phyloP scores from a whole-genome alignment of 2,888 invertebrate genomes.

The Sympetrum striolatum region DNA sequence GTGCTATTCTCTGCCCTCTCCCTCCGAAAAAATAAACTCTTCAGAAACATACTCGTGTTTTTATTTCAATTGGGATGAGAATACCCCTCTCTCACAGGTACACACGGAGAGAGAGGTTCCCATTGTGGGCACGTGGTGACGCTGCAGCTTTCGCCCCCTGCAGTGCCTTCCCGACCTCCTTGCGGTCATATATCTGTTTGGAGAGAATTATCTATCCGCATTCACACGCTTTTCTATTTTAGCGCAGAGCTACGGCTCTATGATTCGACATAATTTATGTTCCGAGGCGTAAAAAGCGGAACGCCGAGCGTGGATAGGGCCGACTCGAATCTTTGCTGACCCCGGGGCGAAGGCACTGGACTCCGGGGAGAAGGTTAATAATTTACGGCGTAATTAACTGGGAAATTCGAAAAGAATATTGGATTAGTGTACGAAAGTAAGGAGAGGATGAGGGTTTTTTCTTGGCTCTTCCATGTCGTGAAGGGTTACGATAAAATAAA shows the following conservation, averaged over 20 bases:
- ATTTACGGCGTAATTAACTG: not conserved
- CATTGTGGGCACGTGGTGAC: slow-evolving; percentile 18
- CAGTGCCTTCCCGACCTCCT: not conserved
- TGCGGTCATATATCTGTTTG: slow-evolving; percentile 3
- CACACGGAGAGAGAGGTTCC: not conserved
- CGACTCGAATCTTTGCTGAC: not conserved
- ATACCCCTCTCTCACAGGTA: not conserved
- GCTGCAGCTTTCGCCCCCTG: not conserved
- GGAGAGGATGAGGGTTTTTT: too few species aligned
- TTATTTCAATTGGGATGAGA: slow-evolving; percentile 26
- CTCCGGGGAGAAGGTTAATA: not conserved
- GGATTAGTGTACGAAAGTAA: not conserved
- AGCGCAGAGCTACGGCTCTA: not conserved
- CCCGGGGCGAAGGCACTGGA: not conserved
- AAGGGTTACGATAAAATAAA: too few species aligned
- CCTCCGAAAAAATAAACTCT: not conserved
- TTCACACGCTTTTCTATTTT: slow-evolving; percentile 25
- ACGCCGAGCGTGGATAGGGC: not conserved
- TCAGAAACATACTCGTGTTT: not conserved
- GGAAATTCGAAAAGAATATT: not conserved
- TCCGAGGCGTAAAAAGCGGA: not conserved
- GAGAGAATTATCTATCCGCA: slow-evolving; percentile 30
- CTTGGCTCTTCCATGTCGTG: too few species aligned
- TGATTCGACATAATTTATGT: slow-evolving; percentile 17
- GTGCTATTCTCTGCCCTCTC: slow-evolving; percentile 14